Evolutionary conservation across 2,888 invertebrate species (phyloP), one percentile per base, ranked within the genome.

Genomic region (Drosophila buzzatii): DNA sequence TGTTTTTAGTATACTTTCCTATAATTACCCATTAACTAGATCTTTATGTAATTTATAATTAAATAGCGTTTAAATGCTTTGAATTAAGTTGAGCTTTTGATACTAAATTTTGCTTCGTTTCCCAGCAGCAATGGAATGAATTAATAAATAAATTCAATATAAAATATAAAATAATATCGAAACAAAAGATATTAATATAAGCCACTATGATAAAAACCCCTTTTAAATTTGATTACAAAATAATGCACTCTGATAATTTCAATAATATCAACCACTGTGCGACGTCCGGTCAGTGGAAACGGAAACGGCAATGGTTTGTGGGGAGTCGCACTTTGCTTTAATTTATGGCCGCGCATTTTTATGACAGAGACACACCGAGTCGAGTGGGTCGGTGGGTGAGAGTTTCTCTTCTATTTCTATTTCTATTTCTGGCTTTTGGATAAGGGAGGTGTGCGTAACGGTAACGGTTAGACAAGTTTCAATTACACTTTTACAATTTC

Each of bases 401-500:
- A 37, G 64, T 55, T 59, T 35, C 55, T 70, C 71, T 76, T 49
- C 68, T 61, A 55, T 41, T 58, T 52, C 55, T 51, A 45, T 47
- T 61, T 52, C 55, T 51, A 45, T 47, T 61, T 41, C 68, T 57
- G 47, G 16, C 35, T 37, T 8, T 31, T 52, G 42, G 31, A 16
- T 45, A 6, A 0, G 41, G 57, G 58, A 59, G 47, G 76, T 33
- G 76, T 67, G 63, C 71, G 85, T 70, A 70, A 79, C 69, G 73
- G 82, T 58, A 74, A 70, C 78, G 80, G 75, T 86, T 89, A 85
- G 89, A 89, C 85, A 86, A 86, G 86, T 86, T 86, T 86, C 86
- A 86, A 86, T 86, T 89, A 86, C 89, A 87, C 87, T 86, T 86
- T 89, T 74, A 86, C 89, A 87, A 89, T 89, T 87, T 86, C 89